Conservation (phyloP, 1,140 invertebrate species). For the Palaemon carinicauda region DNA sequence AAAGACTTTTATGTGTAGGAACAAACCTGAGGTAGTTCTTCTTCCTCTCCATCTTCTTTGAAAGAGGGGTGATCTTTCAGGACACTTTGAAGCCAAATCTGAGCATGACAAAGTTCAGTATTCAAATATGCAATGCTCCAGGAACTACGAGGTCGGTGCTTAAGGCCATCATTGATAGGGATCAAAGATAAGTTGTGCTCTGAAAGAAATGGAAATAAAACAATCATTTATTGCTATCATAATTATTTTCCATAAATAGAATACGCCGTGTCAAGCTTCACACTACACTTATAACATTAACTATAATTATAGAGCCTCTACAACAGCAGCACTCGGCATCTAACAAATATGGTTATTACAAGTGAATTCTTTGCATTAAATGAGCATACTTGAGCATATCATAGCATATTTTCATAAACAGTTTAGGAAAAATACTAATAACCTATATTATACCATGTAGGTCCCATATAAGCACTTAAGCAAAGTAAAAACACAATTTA, state of each 20-base stretch:
- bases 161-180: conserved; percentile 82
- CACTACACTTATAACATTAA: too few relatives aligned
- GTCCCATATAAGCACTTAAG: too few relatives aligned
- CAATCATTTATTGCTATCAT: neutral
- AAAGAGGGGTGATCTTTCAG: conserved; percentile 59
- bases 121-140: conserved; percentile 95
- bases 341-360: too few relatives aligned
- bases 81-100: conserved; percentile 57
- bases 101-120: conserved; percentile 77
- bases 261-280: too few relatives aligned
- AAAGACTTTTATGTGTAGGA: too few relatives aligned
- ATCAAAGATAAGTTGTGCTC: conserved; percentile 78
- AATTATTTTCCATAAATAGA: neutral
- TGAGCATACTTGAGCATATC: too few relatives aligned
- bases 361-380: too few relatives aligned
- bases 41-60: conserved; percentile 41
- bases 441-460: too few relatives aligned
- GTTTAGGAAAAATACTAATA: too few relatives aligned
- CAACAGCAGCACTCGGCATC: too few relatives aligned
- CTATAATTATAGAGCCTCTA: too few relatives aligned
- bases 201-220: neutral
- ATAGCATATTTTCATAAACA: too few relatives aligned
- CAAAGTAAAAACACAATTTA: neutral
- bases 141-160: conserved; percentile 83
- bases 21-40: neutral